phyloP scores from a whole-genome alignment of 2,113 vertebrate genomes.

The Fregata magnificens region DNA sequence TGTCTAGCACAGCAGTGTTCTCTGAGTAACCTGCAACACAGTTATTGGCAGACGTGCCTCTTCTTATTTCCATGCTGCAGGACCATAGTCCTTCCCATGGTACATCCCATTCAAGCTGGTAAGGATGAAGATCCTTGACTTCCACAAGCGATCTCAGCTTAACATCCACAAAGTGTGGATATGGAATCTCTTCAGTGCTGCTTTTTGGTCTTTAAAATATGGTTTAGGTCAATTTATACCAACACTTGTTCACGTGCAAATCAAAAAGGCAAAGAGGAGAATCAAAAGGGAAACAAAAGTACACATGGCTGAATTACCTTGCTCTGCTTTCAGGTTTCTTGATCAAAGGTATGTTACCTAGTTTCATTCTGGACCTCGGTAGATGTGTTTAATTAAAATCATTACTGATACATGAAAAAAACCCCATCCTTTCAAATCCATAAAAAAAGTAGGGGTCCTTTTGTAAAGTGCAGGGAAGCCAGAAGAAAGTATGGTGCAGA shows the following conservation, averaged over 20 bases:
- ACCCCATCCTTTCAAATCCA: not conserved
- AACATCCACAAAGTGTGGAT: not conserved
- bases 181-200: not conserved
- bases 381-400: not conserved
- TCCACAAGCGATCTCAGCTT: not conserved
- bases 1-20: not conserved
- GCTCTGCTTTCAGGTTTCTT: not conserved
- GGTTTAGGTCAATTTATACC: not conserved
- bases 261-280: not conserved
- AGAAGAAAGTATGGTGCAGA: not conserved
- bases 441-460: not conserved
- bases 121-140: not conserved
- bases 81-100: not conserved
- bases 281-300: not conserved
- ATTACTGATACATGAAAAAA: not conserved
- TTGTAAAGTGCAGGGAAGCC: not conserved
- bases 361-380: not conserved
- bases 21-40: not conserved
- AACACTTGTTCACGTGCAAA: not conserved
- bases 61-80: not conserved
- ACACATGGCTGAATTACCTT: not conserved
- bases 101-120: rapidly evolving
- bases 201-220: not conserved
- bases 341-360: not conserved
- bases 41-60: not conserved